These are phyloP conservation scores for Oscheius onirici DNA, from an alignment of 2,888 invertebrate species.

Conservation along the genomic window DNA sequence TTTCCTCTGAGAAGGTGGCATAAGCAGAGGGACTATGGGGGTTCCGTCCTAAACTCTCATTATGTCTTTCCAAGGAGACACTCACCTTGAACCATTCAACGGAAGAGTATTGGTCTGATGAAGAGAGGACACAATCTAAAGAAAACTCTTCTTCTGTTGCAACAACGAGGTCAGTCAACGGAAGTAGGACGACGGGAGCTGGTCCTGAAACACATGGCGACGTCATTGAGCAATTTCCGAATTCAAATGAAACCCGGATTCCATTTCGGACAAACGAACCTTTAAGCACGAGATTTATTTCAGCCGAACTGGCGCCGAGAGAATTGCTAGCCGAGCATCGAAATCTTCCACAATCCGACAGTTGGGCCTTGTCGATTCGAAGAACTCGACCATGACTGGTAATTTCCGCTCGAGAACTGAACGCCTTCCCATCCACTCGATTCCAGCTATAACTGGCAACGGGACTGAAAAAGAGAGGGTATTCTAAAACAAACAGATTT, in stretches of 20 bases:
- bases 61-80: neutral
- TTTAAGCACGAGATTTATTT: slow-evolving; percentile 61
- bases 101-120: slow-evolving; percentile 43
- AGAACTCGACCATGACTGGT: slow-evolving; percentile 64
- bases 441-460: slow-evolving; percentile 65
- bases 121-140: slow-evolving; percentile 57
- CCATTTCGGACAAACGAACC: slow-evolving; percentile 38
- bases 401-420: slow-evolving; percentile 53
- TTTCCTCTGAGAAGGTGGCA: slow-evolving; percentile 57
- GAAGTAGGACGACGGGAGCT: slow-evolving; percentile 61
- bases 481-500: neutral
- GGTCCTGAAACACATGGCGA: slow-evolving; percentile 11
- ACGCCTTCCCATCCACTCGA: slow-evolving; percentile 61
- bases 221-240: slow-evolving; percentile 20
- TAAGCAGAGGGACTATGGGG: slow-evolving; percentile 60
- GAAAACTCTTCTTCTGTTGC: slow-evolving; percentile 48
- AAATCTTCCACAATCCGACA: slow-evolving; percentile 58
- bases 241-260: slow-evolving; percentile 7
- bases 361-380: slow-evolving; percentile 60
- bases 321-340: slow-evolving; percentile 63
- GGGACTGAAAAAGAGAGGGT: slow-evolving; percentile 60
- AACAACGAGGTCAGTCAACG: slow-evolving; percentile 54
- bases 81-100: slow-evolving; percentile 54
- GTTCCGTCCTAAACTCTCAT: slow-evolving; percentile 35
- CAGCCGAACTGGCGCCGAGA: slow-evolving; percentile 58